Percentiles rank a stretch among this genome's conserved stretches.
Evolutionary conservation across 2,113 vertebrate species (phyloP).

Genomic region (Conger conger): DNA sequence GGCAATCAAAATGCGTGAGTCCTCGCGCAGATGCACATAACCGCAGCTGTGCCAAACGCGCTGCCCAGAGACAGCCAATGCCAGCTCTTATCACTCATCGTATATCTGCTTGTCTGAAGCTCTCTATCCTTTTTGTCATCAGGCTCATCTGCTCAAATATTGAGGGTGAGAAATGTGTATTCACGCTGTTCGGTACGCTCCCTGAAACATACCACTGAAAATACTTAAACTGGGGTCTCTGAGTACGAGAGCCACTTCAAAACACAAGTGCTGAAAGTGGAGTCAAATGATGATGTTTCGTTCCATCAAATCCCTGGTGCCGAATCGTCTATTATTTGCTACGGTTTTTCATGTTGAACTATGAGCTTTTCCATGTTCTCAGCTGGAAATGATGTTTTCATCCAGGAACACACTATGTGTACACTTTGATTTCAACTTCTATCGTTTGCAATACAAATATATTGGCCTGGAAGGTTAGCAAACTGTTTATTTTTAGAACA

Average conservation of each 20-base stretch:
- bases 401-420: too few relatives aligned
- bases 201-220: neutral
- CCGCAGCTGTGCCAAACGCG: conserved; percentile 32
- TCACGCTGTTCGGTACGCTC: neutral
- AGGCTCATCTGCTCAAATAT: neutral
- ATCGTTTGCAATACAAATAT: too few relatives aligned
- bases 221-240: neutral
- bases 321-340: neutral
- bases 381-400: too few relatives aligned
- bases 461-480: too few relatives aligned
- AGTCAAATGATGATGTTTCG: neutral
- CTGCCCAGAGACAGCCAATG: conserved; percentile 28
- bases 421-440: too few relatives aligned
- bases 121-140: neutral
- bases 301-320: neutral
- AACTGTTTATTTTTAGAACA: too few relatives aligned
- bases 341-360: neutral
- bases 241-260: neutral
- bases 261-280: neutral
- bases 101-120: neutral
- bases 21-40: conserved; percentile 20
- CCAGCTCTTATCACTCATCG: conserved; percentile 17
- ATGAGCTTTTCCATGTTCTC: neutral
- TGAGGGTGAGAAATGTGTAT: neutral
- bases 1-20: neutral